A percentile compares a stretch with the other conserved stretches of the same genome.
phyloP scores from a whole-genome alignment of 2,113 vertebrate genomes.

The Upupa epops region DNA sequence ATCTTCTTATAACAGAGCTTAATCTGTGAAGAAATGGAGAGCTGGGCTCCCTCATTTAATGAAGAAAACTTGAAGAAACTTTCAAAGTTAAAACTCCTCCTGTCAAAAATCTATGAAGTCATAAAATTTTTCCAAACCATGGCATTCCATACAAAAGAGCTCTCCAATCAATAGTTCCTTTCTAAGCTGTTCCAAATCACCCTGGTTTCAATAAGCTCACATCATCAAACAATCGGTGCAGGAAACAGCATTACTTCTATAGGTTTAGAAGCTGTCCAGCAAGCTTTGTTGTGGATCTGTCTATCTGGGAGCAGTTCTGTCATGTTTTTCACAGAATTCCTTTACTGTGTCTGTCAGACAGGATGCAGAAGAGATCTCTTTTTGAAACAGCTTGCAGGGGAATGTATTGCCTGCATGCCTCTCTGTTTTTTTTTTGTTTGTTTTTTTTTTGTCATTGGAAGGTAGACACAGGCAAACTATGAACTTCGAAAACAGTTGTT shows the following conservation, averaged over 20 bases:
- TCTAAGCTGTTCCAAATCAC: slow-evolving; percentile 43
- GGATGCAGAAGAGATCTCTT: background rate
- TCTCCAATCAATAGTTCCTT: slow-evolving; percentile 25
- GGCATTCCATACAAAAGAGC: slow-evolving; percentile 47
- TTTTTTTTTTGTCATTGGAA: background rate
- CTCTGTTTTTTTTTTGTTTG: background rate
- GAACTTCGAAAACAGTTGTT: background rate
- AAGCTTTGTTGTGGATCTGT: background rate
- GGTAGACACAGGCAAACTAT: background rate
- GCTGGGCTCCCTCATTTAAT: background rate
- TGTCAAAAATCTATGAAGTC: slow-evolving; percentile 50
- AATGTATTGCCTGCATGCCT: background rate
- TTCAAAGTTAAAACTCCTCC: slow-evolving; percentile 55
- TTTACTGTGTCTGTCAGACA: background rate
- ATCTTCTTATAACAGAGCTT: slow-evolving; percentile 17
- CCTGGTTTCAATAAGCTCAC: slow-evolving; percentile 9
- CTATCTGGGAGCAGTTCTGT: background rate
- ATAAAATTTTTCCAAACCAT: slow-evolving; percentile 61
- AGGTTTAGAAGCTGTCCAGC: slow-evolving; percentile 27
- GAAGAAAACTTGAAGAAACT: slow-evolving; percentile 50
- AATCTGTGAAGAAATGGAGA: background rate
- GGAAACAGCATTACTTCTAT: slow-evolving; percentile 19
- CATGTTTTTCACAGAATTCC: background rate
- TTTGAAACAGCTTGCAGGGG: background rate
- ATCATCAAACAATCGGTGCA: background rate